A percentile compares a stretch with the other conserved stretches of the same genome.
phyloP scores from a whole-genome alignment of 2,888 invertebrate species.

The Byasa hedistus region DNA sequence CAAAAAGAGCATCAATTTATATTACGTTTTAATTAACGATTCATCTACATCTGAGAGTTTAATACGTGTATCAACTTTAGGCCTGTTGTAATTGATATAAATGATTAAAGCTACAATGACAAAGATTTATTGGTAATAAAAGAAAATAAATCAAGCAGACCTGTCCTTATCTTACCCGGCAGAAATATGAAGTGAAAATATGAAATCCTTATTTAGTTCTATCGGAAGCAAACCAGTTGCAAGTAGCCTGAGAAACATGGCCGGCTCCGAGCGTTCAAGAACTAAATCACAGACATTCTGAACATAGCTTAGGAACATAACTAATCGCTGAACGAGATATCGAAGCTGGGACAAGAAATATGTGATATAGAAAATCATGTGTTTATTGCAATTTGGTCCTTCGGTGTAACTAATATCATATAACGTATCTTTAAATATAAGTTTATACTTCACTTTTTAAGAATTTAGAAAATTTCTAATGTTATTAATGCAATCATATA shows the following conservation, averaged over 20 bases:
- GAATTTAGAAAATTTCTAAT: too few species aligned
- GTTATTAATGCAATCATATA: too few species aligned
- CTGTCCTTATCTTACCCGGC: slow-evolving; percentile 35
- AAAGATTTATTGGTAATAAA: slow-evolving; percentile 40
- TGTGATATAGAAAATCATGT: slow-evolving; percentile 25
- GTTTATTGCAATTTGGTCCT: slow-evolving; percentile 1
- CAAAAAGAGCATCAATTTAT: neutral
- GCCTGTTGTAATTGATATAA: slow-evolving; percentile 1
- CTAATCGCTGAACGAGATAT: slow-evolving; percentile 42
- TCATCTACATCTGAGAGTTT: neutral
- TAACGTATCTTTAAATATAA: too few species aligned
- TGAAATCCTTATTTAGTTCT: slow-evolving; percentile 68
- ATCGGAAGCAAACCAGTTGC: slow-evolving; percentile 68
- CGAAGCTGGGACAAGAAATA: slow-evolving; percentile 34
- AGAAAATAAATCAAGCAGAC: slow-evolving; percentile 51
- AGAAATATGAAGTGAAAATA: slow-evolving; percentile 68
- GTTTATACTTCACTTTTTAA: too few species aligned
- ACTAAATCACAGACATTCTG: slow-evolving; percentile 71
- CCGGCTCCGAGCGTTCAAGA: slow-evolving; percentile 46
- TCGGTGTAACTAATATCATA: too few species aligned
- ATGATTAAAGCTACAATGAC: slow-evolving; percentile 16
- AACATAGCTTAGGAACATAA: slow-evolving; percentile 60
- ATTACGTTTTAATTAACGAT: too few species aligned
- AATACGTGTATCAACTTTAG: neutral
- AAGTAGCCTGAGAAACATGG: slow-evolving; percentile 70